Evolutionary conservation across 2,797 vertebrate genomes (phyloP), one percentile per base, ranked within the genome.

Genomic region (Eptatretus atami): DNA sequence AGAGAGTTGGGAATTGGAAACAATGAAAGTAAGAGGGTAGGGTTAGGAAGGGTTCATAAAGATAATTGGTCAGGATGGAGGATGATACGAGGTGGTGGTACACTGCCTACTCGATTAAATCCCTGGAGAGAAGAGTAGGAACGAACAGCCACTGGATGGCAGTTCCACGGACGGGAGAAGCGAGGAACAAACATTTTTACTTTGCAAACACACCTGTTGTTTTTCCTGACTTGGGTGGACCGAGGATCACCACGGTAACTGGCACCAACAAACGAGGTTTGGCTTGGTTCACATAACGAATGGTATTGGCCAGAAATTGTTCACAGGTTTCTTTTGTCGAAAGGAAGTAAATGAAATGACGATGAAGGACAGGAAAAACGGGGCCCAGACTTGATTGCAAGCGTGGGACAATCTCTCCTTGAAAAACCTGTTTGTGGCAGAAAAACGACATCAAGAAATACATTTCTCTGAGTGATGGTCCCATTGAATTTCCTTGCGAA

Each of bases 221-320:
- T 76, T 90, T 96, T 65, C 90, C 92, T 67, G 87, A 88, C 74
- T 88, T 94, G 64, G 86, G 83, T 67, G 83, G 83, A 65, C 92
- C 90, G 64, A 79, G 72, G 13, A 96, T 67, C 63, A 78, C 79
- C 65, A 96, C 72, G 76, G 75, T 83, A 66, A 95, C 65, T 64
- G 87, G 82, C 57, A 83, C 71, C 19, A 75, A 67, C 3, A 72
- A 70, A 13, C 69, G 75, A 64, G 85, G 82, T 71, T 79, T 84
- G 54, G 77, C 74, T 69, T 93, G 87, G 67, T 67, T 68, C 61
- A 95, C 79, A 69, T 83, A 95, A 74, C 83, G 90, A 66, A 98
- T 75, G 14, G 92, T 88, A 70, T 90, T 83, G 68, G 75, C 73
- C 73, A 81, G 82, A 71, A 98, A 98, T 64, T 53, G 77, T 55